phyloP scores from a whole-genome alignment of 2,888 invertebrate species.

The Nemotelus pantherinus region DNA sequence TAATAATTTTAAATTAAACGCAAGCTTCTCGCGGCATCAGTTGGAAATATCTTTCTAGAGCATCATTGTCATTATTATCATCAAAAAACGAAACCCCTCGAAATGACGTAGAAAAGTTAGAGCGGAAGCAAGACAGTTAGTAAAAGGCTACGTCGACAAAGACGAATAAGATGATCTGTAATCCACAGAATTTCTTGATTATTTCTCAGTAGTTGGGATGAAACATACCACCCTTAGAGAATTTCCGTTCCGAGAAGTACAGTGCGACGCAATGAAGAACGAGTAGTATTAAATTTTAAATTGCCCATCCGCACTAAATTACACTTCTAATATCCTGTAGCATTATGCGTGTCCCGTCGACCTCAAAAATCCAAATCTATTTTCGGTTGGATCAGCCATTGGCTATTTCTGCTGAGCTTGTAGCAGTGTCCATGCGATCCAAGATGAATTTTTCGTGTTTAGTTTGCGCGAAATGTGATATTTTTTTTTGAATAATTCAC shows the following conservation, averaged over 20 bases:
- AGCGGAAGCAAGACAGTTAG: neutral
- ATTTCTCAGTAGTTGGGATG: conserved; percentile 12
- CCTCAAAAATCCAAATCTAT: neutral
- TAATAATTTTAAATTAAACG: conserved; percentile 44
- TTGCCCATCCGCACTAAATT: conserved; percentile 43
- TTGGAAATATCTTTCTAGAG: conserved; percentile 14
- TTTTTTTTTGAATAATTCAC: neutral
- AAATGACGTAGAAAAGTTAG: neutral
- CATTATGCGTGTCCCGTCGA: conserved; percentile 1
- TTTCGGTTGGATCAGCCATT: too few relatives aligned
- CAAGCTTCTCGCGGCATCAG: conserved; percentile 27
- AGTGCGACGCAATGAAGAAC: neutral
- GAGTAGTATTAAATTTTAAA: conserved; percentile 38
- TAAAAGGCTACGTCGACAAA: neutral
- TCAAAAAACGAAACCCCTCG: neutral
- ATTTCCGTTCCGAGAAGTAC: neutral
- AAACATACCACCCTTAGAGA: too few relatives aligned
- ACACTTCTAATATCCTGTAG: conserved; percentile 34
- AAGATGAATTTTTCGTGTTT: neutral
- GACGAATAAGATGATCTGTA: conserved; percentile 13
- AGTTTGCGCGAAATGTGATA: neutral
- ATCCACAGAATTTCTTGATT: conserved; percentile 27
- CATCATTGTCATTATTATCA: conserved; percentile 20
- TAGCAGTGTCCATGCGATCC: neutral
- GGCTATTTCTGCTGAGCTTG: neutral